Percentiles rank a stretch among this genome's conserved stretches.
These are phyloP conservation scores for Batillaria attramentaria DNA, from an alignment of 1,140 invertebrate species.

Conservation along the genomic window DNA sequence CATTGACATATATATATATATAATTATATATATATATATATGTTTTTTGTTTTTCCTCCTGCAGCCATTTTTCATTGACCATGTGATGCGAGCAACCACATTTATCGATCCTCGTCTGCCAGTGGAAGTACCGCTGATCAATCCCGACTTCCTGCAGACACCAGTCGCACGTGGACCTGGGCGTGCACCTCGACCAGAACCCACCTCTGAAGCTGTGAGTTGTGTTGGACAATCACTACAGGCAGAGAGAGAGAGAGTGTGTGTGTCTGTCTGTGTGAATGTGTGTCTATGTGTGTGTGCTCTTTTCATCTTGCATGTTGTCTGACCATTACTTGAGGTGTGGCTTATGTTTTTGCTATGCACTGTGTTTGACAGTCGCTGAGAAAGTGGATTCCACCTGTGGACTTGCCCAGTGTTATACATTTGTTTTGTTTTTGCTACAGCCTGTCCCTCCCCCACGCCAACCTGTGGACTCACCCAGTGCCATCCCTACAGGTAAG, in stretches of 20 bases:
- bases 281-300: too few species aligned
- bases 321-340: too few species aligned
- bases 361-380: too few species aligned
- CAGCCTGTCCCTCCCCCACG: constrained; percentile 62
- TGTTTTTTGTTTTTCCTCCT: too few species aligned
- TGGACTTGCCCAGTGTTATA: too few species aligned
- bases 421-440: too few species aligned
- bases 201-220: constrained; percentile 54
- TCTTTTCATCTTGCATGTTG: too few species aligned
- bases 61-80: constrained; percentile 91
- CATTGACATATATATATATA: too few species aligned
- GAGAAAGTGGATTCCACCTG: too few species aligned
- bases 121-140: constrained; percentile 75
- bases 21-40: too few species aligned
- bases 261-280: too few species aligned
- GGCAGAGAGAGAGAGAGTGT: background rate
- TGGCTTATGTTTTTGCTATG: too few species aligned
- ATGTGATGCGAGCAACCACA: constrained; percentile 91
- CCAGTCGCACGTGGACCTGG: constrained; percentile 52
- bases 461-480: constrained; percentile 42
- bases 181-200: constrained; percentile 39
- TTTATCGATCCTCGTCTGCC: constrained; percentile 97
- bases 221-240: background rate
- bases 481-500: constrained; percentile 56
- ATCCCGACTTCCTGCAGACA: constrained; percentile 63